Base-by-base conservation (phyloP, 2,888 invertebrate genomes). In the Cephus rjabovi region DNA sequence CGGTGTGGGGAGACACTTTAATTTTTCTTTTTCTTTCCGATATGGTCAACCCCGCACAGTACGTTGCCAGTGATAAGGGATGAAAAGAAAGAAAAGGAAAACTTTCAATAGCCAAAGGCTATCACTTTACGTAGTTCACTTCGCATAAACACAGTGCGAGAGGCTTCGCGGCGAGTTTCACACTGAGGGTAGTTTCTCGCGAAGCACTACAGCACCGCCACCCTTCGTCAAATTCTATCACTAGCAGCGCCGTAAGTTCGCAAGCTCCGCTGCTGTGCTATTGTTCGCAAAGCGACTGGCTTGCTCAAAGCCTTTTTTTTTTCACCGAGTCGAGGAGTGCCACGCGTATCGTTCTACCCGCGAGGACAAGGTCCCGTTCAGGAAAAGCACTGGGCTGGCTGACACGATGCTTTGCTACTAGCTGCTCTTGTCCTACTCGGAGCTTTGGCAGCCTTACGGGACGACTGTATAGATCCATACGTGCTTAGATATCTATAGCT, bases 131-230 rank as follows among this genome's bases (percentile, higher is more conserved):
- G 56, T 56, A 56, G 23, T 56, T 23, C 56, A 56, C 37, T 56
- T 56, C 56, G 56, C 56, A 6, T 56, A 23, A 71, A 34, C 34
- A 37, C 74, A 37, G 74, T 74, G 34, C 83, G 85, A 78, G 82
- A 86, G 83, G 82, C 82, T 82, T 86, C 86, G 85, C 87, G 86
- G 84, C 85, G 83, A 86, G 81, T 84, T 80, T 81, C 82, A 83
- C 86, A 87, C 87, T 87, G 87, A 87, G 83, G 87, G 85, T 85
- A 81, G 85, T 83, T 87, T 85, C 83, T 81, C 77, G 74, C 78
- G 75, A 79, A 79, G 83, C 79, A 79, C 86, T 84, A 85, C 85
- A 79, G 82, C 85, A 83, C 84, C 84, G 87, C 86, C 87, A 86
- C 83, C 87, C 85, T 80, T 82, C 86, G 87, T 83, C 81, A 79